Evolutionary conservation across 2,888 invertebrate genomes (phyloP).

Genomic region (Carpatolechia fugitivella): DNA sequence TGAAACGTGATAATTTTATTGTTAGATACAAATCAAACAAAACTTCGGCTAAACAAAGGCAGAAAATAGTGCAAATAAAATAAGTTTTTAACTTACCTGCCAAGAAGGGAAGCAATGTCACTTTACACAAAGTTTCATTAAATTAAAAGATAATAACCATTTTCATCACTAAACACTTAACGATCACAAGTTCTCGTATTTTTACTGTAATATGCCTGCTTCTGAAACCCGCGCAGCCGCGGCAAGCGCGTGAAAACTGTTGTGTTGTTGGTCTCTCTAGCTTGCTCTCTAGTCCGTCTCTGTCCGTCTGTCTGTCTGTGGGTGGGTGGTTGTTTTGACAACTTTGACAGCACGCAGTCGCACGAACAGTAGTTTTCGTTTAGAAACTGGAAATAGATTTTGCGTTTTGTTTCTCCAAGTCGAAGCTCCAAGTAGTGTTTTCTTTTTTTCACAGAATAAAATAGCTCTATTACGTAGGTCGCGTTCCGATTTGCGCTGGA

Average conservation of each 20-base stretch:
- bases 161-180: slow-evolving; percentile 61
- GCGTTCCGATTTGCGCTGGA: too few species aligned
- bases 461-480: too few species aligned
- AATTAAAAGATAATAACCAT: slow-evolving; percentile 61
- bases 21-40: slow-evolving; percentile 49
- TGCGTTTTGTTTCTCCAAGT: too few species aligned
- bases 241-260: too few species aligned
- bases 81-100: slow-evolving; percentile 43
- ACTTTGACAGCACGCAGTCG: background rate
- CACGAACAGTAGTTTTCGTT: slow-evolving; percentile 3
- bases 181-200: slow-evolving; percentile 48
- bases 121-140: slow-evolving; percentile 38
- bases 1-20: slow-evolving; percentile 33
- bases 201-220: background rate
- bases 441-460: too few species aligned
- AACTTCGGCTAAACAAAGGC: slow-evolving; percentile 38
- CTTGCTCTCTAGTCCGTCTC: too few species aligned
- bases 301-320: too few species aligned
- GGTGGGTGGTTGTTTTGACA: too few species aligned
- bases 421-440: too few species aligned
- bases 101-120: slow-evolving; percentile 36
- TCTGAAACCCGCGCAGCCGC: background rate
- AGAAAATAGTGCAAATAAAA: slow-evolving; percentile 23
- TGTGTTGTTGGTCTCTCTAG: too few species aligned
- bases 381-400: too few species aligned